phyloP scores from a whole-genome alignment of 2,113 vertebrate genomes.

The Bubo bubo region DNA sequence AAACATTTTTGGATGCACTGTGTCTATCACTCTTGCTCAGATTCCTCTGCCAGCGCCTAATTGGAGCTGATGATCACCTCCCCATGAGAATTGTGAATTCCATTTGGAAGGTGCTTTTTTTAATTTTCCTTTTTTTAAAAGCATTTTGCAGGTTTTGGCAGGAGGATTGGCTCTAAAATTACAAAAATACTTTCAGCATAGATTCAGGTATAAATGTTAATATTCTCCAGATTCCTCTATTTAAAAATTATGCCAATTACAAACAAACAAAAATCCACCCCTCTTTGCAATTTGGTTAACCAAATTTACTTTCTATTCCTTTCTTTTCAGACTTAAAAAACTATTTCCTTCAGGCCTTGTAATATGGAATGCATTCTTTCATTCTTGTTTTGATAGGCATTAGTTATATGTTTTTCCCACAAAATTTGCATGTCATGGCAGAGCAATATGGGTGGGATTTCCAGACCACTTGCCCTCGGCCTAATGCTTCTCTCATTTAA shows the following conservation, averaged over 20 bases:
- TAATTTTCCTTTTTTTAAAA: not conserved
- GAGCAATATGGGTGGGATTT: not conserved
- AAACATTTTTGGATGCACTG: constrained; percentile 62
- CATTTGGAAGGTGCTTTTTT: constrained; percentile 46
- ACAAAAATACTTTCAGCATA: constrained; percentile 48
- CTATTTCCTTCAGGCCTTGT: not conserved
- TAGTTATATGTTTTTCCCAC: accelerated
- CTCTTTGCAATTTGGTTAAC: constrained; percentile 8
- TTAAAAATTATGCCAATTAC: constrained; percentile 50
- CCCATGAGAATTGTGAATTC: constrained; percentile 59
- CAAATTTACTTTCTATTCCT: not conserved
- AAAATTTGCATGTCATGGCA: not conserved
- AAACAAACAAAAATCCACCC: constrained; percentile 21
- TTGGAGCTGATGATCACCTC: constrained; percentile 58
- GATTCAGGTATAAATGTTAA: constrained; percentile 69
- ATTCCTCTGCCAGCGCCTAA: constrained; percentile 67
- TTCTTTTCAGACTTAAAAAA: not conserved
- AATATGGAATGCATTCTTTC: not conserved
- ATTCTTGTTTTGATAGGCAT: not conserved
- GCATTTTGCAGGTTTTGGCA: constrained; percentile 71
- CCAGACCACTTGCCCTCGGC: not conserved
- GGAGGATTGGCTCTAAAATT: constrained; percentile 47
- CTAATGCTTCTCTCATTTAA: not conserved
- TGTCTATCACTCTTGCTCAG: constrained; percentile 6
- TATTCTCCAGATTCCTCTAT: constrained; percentile 63